A percentile compares a stretch with the other conserved stretches of the same genome.
These are phyloP conservation scores for Leptestheria dahalacensis DNA, from an alignment of 1,140 invertebrate species.

Conservation along the genomic window DNA sequence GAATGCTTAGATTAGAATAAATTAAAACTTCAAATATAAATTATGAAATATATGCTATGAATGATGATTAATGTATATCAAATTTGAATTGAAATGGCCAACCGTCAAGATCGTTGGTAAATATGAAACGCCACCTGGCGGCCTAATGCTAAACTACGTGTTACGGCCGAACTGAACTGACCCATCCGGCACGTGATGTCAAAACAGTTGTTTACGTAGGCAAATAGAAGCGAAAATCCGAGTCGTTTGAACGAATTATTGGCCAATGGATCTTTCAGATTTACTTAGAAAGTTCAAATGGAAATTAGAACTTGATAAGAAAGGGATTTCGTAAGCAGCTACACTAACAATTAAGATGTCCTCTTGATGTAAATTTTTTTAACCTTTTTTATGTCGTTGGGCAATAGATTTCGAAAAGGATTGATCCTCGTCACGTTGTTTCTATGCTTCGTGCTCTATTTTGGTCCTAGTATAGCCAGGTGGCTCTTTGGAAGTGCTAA, in stretches of 20 bases:
- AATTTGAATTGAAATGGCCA: too few relatives aligned
- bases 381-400: not conserved
- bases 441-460: not conserved
- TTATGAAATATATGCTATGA: too few relatives aligned
- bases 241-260: not conserved
- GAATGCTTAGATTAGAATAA: too few relatives aligned
- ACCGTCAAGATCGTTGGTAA: too few relatives aligned
- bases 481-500: not conserved
- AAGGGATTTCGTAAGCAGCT: slow-evolving; percentile 7
- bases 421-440: not conserved
- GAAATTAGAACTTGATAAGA: slow-evolving; percentile 8
- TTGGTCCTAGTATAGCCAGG: slow-evolving; percentile 1
- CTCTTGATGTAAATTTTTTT: not conserved
- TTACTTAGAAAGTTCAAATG: slow-evolving; percentile 8
- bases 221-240: not conserved
- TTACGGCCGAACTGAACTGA: too few relatives aligned
- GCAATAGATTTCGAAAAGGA: not conserved
- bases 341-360: not conserved
- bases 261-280: not conserved
- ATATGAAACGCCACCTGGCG: too few relatives aligned
- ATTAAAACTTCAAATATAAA: too few relatives aligned
- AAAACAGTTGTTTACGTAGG: not conserved
- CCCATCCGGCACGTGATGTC: not conserved
- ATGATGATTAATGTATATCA: too few relatives aligned
- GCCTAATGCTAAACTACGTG: too few relatives aligned